A percentile compares a stretch with the other conserved stretches of the same genome.
Evolutionary conservation across 2,113 vertebrate species (phyloP).

Genomic region (Hyaena hyaena): DNA sequence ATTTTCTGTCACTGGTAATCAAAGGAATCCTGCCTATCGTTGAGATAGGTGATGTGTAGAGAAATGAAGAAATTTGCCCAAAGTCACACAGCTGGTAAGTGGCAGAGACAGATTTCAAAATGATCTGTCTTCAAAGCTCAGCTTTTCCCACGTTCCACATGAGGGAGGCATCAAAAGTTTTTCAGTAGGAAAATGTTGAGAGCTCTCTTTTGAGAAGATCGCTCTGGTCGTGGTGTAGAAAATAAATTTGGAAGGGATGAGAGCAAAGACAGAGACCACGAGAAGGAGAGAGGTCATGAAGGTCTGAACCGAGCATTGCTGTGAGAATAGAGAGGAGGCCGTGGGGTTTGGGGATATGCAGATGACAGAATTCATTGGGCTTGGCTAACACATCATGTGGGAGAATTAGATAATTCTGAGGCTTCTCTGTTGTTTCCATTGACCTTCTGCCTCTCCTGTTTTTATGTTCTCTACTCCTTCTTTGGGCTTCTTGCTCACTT

Average conservation of each 20-base stretch:
- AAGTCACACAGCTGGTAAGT: neutral
- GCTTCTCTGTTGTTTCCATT: neutral
- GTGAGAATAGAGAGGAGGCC: neutral
- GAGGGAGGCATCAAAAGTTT: neutral
- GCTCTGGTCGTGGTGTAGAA: neutral
- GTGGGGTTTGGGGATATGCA: neutral
- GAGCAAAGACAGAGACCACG: neutral
- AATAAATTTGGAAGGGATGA: neutral
- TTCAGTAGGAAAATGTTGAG: neutral
- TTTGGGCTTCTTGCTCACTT: neutral
- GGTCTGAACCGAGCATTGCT: neutral
- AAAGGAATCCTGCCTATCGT: neutral
- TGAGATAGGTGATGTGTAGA: neutral
- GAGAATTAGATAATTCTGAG: neutral
- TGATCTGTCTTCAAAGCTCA: neutral
- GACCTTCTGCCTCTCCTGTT: neutral
- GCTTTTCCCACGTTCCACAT: neutral
- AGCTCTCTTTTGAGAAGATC: neutral
- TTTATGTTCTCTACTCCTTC: neutral
- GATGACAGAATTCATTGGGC: neutral
- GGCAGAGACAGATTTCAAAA: neutral
- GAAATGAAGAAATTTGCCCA: neutral
- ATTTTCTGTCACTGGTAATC: conserved; percentile 30
- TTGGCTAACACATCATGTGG: neutral
- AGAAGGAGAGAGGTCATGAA: neutral